Evolutionary conservation across 2,888 invertebrate species (phyloP), one percentile per base, ranked within the genome.

Genomic region (Micoletzkya japonica): DNA sequence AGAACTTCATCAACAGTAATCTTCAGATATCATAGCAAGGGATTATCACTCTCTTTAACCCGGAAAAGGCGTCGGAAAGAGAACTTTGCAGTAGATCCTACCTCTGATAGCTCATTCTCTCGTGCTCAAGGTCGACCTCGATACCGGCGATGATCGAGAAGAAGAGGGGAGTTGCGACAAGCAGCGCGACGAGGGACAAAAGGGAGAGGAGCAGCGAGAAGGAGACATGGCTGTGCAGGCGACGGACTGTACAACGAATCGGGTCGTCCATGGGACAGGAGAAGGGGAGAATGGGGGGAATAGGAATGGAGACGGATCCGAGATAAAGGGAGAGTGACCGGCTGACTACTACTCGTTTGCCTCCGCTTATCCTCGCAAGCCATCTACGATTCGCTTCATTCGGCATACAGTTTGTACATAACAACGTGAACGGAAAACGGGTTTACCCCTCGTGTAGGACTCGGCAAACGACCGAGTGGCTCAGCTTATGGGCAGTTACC

Each of bases 121-220:
- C 64, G n/a, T 24, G 28, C 14, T 64, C 64, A 4, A 64, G 26
- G 20, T 28, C 24, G 6, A 36, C 7, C 14, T 64, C 64, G n/a
- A 64, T 24, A 24, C 52, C 64, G n/a, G 20, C 39, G 4, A 64
- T 52, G 7, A 52, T 52, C 4, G 52, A 34, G 52, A 64, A 64
- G 52, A 64, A 28, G n/a, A 64, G n/a, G 3, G 64, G 64, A 64
- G 64, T 64, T 32, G 52, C 36, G 10, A 64, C 17, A 30, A 61
- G 28, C 17, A 61, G 26, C 7, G 61, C 28, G 3, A 49, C 39
- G 17, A 61, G 32, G 10, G 61, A 34, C 28, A 61, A 49, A n/a
- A 61, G 39, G 24, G 61, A 61, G 49, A 61, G 49, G 20, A 61
- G 30, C 3, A 61, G 44, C 28, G 61, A 39, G 20, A 61, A 32